Base-by-base conservation (phyloP, 35 echinoderm and acorn worm species). In the Ophiothrix spiculata region DNA sequence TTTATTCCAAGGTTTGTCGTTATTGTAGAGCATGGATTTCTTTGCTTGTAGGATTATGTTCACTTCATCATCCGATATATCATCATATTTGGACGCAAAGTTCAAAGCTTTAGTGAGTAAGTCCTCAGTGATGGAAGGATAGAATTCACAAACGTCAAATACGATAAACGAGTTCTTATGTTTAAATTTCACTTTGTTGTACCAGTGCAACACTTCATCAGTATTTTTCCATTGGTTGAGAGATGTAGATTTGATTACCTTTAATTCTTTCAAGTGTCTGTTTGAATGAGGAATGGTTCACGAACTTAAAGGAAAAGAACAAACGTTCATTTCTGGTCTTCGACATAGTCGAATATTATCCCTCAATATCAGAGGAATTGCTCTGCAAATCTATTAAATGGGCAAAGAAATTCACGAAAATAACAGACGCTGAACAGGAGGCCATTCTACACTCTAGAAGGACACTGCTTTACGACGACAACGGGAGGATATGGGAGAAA, bases 201-300 rank as follows among this genome's bases (percentile, higher is more conserved):
- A 84, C 82, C 82, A 84, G 16, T 69, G 33, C 0, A 64, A 0
- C 21, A 84, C 82, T 1, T 45, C 82, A 0, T 0, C 36, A 4
- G 81, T 56, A 38, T 35, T 83, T 19, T 46, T 56, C 81, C 81
- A 83, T 54, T 83, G 41, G 45, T 83, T 83, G 6, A 83, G 39
- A 33, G 12, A 13, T 56, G 81, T 83, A 19, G 42, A 49, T 49
- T 49, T 49, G 42, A 49, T 49, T 6, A 49, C 19, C 19, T 49
- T 49, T 49, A 19, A 49, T 49, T 49, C 42, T 49, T 19, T 49
- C 42, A 19, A 49, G 42, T 49, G 42, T 49, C 42, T 49, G 42
- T 49, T 49, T 49, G n/a, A n/a, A n/a, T n/a, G n/a, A n/a, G n/a
- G n/a, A n/a, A n/a, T n/a, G n/a, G n/a, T n/a, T n/a, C n/a, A n/a